Evolutionary conservation across 2,113 vertebrate species (phyloP), one percentile per base, ranked within the genome.

Genomic region (Toxotes jaculatrix): DNA sequence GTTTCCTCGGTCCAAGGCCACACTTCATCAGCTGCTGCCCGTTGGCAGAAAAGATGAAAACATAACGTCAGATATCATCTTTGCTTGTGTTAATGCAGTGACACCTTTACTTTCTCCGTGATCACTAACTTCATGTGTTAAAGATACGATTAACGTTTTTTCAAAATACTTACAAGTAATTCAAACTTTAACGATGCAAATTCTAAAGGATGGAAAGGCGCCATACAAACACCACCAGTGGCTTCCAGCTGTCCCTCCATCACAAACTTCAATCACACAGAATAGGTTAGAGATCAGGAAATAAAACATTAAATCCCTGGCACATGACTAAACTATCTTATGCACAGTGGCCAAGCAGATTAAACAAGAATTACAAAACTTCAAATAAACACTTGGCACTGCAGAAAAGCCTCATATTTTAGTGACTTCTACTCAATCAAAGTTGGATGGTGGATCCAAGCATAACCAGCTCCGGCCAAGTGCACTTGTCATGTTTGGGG

Each of bases 331-430:
- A 76, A 69, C 23, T 65, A 55, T 64, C 7, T 38, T 14, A 45
- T 63, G 80, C 69, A 36, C 80, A 32, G 55, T 14, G 16, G 74
- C 69, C 76, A 72, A 86, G 77, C 3, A 61, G 74, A 87, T 87
- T 78, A 79, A 51, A 57, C n/a, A 70, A 74, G 69, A 79, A 74
- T 80, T 27, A 70, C 53, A 67, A 82, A 79, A 84, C 82, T 79
- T 85, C 45, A 81, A 88, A 88, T 68, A 77, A 80, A 85, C 77
- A 71, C 77, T 83, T 87, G 72, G 67, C 74, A 42, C 31, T 7
- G 42, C 4, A 5, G 31, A 23, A 70, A 74, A 67, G 70, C 80
- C 79, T 64, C 84, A 73, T 79, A 66, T 79, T 79, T 72, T 1
- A 68, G 64, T 77, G 83, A 83, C 62, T 76, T 73, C 40, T 21